Evolutionary conservation across 2,888 invertebrate species (phyloP), one percentile per base, ranked within the genome.

Genomic region (Temnothorax ravouxi): DNA sequence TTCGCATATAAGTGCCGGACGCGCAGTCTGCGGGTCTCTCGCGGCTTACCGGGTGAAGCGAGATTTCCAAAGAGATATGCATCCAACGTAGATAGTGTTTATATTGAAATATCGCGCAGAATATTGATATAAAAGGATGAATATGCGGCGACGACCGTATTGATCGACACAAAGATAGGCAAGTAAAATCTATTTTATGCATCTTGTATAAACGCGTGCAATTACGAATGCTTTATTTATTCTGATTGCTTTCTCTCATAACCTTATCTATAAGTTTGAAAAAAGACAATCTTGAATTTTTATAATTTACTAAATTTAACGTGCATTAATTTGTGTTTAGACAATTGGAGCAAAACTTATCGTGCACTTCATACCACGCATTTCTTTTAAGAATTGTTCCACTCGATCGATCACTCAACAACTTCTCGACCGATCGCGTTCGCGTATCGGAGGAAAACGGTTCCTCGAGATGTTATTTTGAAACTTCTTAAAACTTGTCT

Each of bases 1-100:
- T 84, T 81, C 81, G 34, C 67, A 67, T 77, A 50, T 82, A 77
- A 77, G 82, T 54, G 54, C 21, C n/a, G 59, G 66, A 77, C 41
- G 34, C 41, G 47, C 3, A 29, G 29, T 29, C 29, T 3, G 29
- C 29, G 56, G 54, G 54, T 56, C 64, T 64, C 69, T 52, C 38
- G 47, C 8, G 21, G 77, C 29, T 77, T 66, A 52, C 54, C 44
- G 54, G n/a, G 21, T 21, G 38, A 47, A 71, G 34, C 47, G 71
- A 72, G 59, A 80, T 80, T 80, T 34, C 47, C 38, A 25, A 77
- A n/a, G 44, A 67, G n/a, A 54, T 44, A 56, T 44, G 72, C 38
- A 25, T 38, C 34, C 38, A 13, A 71, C 47, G 34, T 41, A 34
- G 13, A 15, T 18, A 47, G 18, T 71, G 47, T 47, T 67, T 59